These are phyloP conservation scores for Trilocha varians DNA, from an alignment of 2,888 invertebrate species.

Conservation along the genomic window DNA sequence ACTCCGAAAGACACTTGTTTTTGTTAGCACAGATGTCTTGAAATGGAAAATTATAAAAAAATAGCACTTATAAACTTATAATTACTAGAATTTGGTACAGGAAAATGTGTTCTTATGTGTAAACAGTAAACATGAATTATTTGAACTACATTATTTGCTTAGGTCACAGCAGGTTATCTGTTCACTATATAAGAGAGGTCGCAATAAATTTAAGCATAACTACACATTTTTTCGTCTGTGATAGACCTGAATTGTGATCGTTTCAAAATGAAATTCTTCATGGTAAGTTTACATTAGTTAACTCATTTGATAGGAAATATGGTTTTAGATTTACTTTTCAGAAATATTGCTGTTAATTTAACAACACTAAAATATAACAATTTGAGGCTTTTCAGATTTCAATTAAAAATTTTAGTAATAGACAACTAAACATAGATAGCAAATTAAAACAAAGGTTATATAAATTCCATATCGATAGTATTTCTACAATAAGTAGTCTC, in stretches of 20 bases:
- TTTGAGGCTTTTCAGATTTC: no score
- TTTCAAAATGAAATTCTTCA: constrained; percentile 4
- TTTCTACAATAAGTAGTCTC: no score
- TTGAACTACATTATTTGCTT: constrained; percentile 10
- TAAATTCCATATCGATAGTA: no score
- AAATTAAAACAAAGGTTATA: no score
- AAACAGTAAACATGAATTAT: constrained; percentile 5
- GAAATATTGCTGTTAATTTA: background rate
- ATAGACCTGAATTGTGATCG: constrained; percentile 1
- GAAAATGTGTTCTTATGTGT: constrained; percentile 22
- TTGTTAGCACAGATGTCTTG: background rate
- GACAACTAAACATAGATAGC: no score
- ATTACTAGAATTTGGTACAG: constrained; percentile 25
- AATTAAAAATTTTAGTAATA: no score
- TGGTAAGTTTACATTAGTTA: constrained; percentile 5
- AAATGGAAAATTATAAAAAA: background rate
- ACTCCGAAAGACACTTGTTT: background rate
- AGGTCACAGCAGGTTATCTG: constrained; percentile 12
- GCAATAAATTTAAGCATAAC: constrained; percentile 4
- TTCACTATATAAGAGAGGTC: constrained; percentile 9
- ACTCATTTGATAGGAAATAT: constrained; percentile 1
- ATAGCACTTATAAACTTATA: background rate
- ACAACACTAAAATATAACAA: no score
- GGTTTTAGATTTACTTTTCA: background rate
- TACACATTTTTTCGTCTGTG: constrained; percentile 2